phyloP scores from a whole-genome alignment of 2,113 vertebrate species.

The Sciurus niger region DNA sequence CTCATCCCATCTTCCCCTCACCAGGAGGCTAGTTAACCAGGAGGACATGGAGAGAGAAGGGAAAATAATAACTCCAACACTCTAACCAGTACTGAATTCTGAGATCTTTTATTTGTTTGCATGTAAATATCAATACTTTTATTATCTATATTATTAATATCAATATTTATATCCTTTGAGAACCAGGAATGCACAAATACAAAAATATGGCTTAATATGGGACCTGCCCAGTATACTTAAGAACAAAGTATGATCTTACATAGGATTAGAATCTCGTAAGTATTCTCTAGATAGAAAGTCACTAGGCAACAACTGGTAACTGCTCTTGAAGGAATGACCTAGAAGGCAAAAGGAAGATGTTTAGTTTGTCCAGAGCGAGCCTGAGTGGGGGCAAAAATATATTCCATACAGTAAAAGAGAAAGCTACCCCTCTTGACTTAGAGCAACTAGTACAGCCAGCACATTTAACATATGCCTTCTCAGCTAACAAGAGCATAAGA shows the following conservation, averaged over 20 bases:
- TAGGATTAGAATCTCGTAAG: not conserved
- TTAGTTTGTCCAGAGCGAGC: not conserved
- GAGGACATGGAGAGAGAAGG: not conserved
- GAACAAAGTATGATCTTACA: constrained; percentile 40
- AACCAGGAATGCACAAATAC: constrained; percentile 56
- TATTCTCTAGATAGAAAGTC: constrained; percentile 24
- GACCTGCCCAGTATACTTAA: not conserved
- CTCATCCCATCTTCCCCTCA: not conserved
- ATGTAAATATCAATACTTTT: constrained; percentile 77
- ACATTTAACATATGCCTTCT: not conserved
- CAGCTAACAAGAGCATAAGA: not conserved
- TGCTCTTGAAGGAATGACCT: not conserved
- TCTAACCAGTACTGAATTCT: constrained; percentile 36
- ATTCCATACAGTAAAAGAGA: not conserved
- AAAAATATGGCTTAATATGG: constrained; percentile 63
- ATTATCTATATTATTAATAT: constrained; percentile 72
- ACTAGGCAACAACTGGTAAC: not conserved
- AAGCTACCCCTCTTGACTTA: not conserved
- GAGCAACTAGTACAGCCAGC: not conserved
- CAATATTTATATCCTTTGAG: constrained; percentile 73
- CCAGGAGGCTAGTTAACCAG: not conserved
- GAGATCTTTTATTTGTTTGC: constrained; percentile 76
- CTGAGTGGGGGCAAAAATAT: not conserved
- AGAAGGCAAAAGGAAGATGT: not conserved
- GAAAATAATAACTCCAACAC: constrained; percentile 57